A percentile compares a stretch with the other conserved stretches of the same genome.
Evolutionary conservation across 1,140 invertebrate genomes (phyloP).

Genomic region (Stenopsyche tienmushanensis): DNA sequence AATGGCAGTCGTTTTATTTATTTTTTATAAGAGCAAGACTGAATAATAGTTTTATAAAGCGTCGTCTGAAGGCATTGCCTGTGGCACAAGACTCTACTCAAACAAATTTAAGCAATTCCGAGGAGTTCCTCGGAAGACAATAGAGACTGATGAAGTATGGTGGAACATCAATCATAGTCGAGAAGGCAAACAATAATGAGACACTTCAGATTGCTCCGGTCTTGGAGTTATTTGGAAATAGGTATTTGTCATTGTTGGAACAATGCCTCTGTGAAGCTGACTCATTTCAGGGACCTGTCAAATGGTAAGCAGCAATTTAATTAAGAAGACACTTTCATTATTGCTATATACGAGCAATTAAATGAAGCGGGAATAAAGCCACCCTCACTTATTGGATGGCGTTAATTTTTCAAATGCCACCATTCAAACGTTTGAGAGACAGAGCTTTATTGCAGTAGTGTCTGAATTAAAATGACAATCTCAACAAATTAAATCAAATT

Average conservation of each 20-base stretch:
- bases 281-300: conserved; percentile 18
- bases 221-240: conserved; percentile 19
- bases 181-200: conserved; percentile 23
- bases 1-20: too few species aligned
- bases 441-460: too few species aligned
- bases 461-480: too few species aligned
- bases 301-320: conserved; percentile 22
- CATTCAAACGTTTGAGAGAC: too few species aligned
- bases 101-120: conserved; percentile 17
- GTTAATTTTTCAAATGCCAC: too few species aligned
- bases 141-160: conserved; percentile 23
- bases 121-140: conserved; percentile 19
- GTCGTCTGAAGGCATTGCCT: background rate
- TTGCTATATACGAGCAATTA: background rate
- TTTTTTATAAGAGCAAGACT: too few species aligned
- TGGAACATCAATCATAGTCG: conserved; percentile 26
- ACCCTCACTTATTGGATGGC: background rate
- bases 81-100: conserved; percentile 8
- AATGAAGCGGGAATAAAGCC: background rate
- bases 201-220: conserved; percentile 21
- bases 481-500: too few species aligned
- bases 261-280: conserved; percentile 13
- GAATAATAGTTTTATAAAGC: background rate
- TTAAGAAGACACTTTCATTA: conserved; percentile 16
- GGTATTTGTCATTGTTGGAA: conserved; percentile 24